Conservation (phyloP, 2,797 vertebrate genomes). For the Hyperoplus immaculatus region DNA sequence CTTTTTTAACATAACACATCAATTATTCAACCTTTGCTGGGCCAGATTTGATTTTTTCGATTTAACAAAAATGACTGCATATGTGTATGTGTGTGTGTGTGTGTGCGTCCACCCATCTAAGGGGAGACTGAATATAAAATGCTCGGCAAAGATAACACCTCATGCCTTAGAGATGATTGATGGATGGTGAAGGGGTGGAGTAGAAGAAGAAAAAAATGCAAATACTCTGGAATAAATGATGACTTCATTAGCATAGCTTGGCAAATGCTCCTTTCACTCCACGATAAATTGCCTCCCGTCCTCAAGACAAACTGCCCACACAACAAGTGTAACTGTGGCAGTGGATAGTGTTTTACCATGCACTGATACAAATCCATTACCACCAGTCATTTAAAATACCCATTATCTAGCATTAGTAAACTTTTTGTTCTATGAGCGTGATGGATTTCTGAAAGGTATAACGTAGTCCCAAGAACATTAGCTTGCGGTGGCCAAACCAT, state of each 20-base stretch:
- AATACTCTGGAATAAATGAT: constrained; percentile 75
- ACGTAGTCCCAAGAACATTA: constrained; percentile 62
- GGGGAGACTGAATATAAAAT: constrained; percentile 63
- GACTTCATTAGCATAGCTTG: constrained; percentile 76
- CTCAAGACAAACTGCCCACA: constrained; percentile 67
- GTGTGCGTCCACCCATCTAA: constrained; percentile 49
- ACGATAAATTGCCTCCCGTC: constrained; percentile 69
- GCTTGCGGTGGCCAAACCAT: constrained; percentile 38
- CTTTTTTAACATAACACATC: constrained; percentile 79
- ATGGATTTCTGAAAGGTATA: constrained; percentile 44
- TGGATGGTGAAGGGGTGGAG: constrained; percentile 63
- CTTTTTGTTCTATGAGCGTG: constrained; percentile 47
- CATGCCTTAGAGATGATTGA: constrained; percentile 61
- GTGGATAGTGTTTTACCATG: constrained; percentile 26
- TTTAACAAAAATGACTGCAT: constrained; percentile 69
- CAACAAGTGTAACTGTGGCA: constrained; percentile 58
- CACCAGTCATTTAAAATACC: constrained; percentile 40
- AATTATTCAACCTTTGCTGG: constrained; percentile 80
- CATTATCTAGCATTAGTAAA: constrained; percentile 32
- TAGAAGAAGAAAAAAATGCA: constrained; percentile 47
- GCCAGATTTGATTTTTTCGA: constrained; percentile 71
- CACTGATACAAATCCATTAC: constrained; percentile 40
- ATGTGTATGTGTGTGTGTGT: constrained; percentile 22
- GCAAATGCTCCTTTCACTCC: constrained; percentile 67
- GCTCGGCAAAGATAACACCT: constrained; percentile 66